These are phyloP conservation scores for Dissostichus mawsoni DNA, from an alignment of 2,113 vertebrate genomes.

Conservation along the genomic window DNA sequence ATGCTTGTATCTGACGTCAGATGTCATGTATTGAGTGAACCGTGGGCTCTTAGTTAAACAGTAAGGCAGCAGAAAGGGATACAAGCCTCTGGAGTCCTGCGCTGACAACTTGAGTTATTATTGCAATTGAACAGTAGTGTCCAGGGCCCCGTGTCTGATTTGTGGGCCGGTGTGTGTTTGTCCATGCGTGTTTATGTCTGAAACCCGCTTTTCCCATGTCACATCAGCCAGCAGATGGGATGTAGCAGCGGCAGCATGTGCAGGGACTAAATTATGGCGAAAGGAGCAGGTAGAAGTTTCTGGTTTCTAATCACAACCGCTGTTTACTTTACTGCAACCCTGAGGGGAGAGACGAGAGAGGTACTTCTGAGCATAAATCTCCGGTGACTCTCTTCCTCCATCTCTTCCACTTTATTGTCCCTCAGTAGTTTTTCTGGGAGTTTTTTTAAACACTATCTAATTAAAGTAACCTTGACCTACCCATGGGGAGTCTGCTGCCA, in stretches of 20 bases:
- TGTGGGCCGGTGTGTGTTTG: slow-evolving; percentile 47
- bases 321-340: slow-evolving; percentile 62
- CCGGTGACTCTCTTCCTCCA: slow-evolving; percentile 15
- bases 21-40: slow-evolving; percentile 26
- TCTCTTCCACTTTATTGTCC: slow-evolving; percentile 33
- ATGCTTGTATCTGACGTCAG: slow-evolving; percentile 17
- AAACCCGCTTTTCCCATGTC: slow-evolving; percentile 19
- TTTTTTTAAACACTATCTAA: slow-evolving; percentile 35
- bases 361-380: slow-evolving; percentile 52
- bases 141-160: slow-evolving; percentile 52
- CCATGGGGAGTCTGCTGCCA: slow-evolving; percentile 26
- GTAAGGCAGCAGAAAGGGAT: slow-evolving; percentile 39
- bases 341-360: slow-evolving; percentile 47
- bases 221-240: slow-evolving; percentile 13
- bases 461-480: slow-evolving; percentile 70
- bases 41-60: slow-evolving; percentile 44
- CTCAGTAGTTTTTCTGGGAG: slow-evolving; percentile 8
- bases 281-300: slow-evolving; percentile 40
- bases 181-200: slow-evolving; percentile 35
- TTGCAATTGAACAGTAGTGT: slow-evolving; percentile 46
- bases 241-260: slow-evolving; percentile 12
- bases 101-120: slow-evolving; percentile 66
- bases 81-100: slow-evolving; percentile 39
- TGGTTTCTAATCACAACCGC: slow-evolving; percentile 63
- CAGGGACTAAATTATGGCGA: slow-evolving; percentile 54